Evolutionary conservation across 1,140 invertebrate species (phyloP).

Genomic region (Drosophila pruinosa): DNA sequence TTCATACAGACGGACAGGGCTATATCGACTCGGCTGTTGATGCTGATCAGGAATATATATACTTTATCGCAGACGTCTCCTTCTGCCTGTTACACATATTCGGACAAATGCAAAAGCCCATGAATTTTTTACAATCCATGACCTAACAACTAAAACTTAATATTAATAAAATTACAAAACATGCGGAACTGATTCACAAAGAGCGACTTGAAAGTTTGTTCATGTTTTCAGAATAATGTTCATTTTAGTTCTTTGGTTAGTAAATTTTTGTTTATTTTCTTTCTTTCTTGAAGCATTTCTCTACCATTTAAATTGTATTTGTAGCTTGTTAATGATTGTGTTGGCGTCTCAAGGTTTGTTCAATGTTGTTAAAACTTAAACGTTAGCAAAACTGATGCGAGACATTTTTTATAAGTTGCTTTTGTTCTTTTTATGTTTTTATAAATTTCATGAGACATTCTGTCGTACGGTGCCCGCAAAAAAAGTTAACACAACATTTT

Average conservation of each 20-base stretch:
- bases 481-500: conserved; percentile 3
- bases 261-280: not conserved
- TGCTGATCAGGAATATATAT: too few species aligned
- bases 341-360: conserved; percentile 36
- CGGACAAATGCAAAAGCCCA: too few species aligned
- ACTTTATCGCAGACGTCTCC: too few species aligned
- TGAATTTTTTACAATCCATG: too few species aligned
- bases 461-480: not conserved
- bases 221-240: not conserved
- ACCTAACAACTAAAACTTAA: conserved; percentile 26
- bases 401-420: conserved; percentile 16
- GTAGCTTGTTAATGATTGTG: conserved; percentile 17
- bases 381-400: conserved; percentile 15
- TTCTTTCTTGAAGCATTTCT: conserved; percentile 6
- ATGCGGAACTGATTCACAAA: conserved; percentile 25
- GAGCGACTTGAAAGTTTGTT: not conserved
- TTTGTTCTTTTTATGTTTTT: conserved; percentile 28
- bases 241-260: not conserved
- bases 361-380: conserved; percentile 26
- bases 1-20: too few species aligned
- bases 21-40: too few species aligned
- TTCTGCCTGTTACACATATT: too few species aligned
- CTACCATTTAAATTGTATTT: conserved; percentile 6
- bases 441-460: conserved; percentile 17
- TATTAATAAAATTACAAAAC: conserved; percentile 9